phyloP scores from a whole-genome alignment of 2,797 vertebrate species.

The Danio jaintianensis region DNA sequence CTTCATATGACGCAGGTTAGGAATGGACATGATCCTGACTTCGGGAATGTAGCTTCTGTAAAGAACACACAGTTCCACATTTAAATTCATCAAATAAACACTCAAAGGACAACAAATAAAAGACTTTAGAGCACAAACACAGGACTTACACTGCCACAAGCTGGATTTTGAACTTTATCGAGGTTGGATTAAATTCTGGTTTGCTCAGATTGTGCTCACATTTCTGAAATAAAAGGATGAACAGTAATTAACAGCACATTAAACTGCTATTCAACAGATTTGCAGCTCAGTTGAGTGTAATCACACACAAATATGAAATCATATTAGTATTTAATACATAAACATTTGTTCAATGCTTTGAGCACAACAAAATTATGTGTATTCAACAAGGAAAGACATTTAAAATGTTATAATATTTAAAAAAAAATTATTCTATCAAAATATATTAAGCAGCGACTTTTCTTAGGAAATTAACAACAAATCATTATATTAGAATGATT shows the following conservation, averaged over 20 bases:
- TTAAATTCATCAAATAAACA: background rate
- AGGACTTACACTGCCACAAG: conserved; percentile 96
- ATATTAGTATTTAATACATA: background rate
- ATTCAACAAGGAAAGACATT: too few relatives aligned
- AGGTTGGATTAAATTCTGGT: conserved; percentile 98
- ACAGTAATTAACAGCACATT: background rate
- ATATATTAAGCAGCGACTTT: background rate
- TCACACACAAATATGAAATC: conserved; percentile 3
- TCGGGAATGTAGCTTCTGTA: conserved; percentile 97
- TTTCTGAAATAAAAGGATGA: conserved; percentile 79
- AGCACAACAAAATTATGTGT: too few relatives aligned
- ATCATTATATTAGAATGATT: background rate
- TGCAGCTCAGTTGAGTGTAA: background rate
- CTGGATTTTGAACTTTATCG: conserved; percentile 99
- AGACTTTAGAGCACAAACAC: background rate
- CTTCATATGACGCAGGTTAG: conserved; percentile 96
- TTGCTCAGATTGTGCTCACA: conserved; percentile 99
- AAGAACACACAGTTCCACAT: conserved; percentile 6
- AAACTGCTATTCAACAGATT: too few relatives aligned
- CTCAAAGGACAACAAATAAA: background rate
- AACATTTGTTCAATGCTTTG: background rate
- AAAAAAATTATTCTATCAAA: too few relatives aligned
- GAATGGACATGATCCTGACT: conserved; percentile 99
- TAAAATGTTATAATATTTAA: too few relatives aligned
- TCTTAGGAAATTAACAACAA: too few relatives aligned